These are phyloP conservation scores for Porites cylindrica DNA, from an alignment of 92 coral and sea anemone species.

Conservation along the genomic window DNA sequence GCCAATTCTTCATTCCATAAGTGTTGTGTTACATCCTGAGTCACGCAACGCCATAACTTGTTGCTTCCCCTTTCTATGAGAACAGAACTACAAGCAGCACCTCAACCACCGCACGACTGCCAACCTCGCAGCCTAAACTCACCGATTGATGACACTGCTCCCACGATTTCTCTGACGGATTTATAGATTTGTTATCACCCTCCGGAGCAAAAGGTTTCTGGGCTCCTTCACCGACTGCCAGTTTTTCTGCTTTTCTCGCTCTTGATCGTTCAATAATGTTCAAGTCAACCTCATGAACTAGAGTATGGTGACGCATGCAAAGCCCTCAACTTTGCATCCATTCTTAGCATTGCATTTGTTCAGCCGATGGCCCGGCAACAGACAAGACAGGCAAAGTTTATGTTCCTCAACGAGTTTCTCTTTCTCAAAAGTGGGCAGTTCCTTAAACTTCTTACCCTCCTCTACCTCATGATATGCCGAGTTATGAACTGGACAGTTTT, in stretches of 20 bases:
- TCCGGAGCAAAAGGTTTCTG: neutral
- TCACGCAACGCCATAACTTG: slow-evolving; percentile 38
- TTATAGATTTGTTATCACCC: neutral
- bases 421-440: slow-evolving; percentile 24
- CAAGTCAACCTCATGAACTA: slow-evolving; percentile 43
- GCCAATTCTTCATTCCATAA: neutral
- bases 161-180: neutral
- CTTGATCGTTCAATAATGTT: slow-evolving; percentile 22
- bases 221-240: neutral
- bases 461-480: neutral
- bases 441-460: slow-evolving; percentile 10
- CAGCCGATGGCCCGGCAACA: slow-evolving; percentile 26
- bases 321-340: slow-evolving; percentile 2
- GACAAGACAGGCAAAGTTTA: neutral
- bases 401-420: slow-evolving; percentile 11
- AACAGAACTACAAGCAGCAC: slow-evolving; percentile 14
- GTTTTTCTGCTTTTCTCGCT: slow-evolving; percentile 25
- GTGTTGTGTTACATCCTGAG: slow-evolving; percentile 38
- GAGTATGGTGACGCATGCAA: slow-evolving; percentile 22
- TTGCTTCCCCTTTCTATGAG: neutral
- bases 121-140: neutral
- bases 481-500: neutral
- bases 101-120: slow-evolving; percentile 4
- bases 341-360: slow-evolving; percentile 10
- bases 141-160: neutral